phyloP scores from a whole-genome alignment of 2,113 vertebrate species.

The Lethenteron reissneri region DNA sequence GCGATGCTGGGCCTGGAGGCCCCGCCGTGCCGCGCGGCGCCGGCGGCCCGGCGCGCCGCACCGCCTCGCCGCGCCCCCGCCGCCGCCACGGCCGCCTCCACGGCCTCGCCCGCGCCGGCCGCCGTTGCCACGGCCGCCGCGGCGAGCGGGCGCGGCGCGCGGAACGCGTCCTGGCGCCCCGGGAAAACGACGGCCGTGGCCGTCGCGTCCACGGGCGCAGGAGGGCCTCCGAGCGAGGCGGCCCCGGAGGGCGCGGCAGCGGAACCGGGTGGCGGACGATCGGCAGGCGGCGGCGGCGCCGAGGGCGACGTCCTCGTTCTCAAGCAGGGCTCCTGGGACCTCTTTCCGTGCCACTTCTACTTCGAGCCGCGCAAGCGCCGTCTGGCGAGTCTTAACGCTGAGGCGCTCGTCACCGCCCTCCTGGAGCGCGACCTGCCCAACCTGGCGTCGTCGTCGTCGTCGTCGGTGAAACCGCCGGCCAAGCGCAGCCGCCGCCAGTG shows the following conservation, averaged over 20 bases:
- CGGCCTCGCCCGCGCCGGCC: no score
- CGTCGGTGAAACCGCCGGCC: not conserved
- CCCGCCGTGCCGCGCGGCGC: constrained; percentile 14
- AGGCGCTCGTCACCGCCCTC: constrained; percentile 78
- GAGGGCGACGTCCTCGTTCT: constrained; percentile 14
- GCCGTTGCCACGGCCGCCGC: no score
- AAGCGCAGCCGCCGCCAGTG: not conserved
- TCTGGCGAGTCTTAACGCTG: constrained; percentile 83
- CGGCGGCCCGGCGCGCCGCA: constrained; percentile 16
- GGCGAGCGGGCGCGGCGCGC: no score
- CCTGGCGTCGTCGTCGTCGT: not conserved
- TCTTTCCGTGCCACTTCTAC: constrained; percentile 17
- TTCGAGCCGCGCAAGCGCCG: constrained; percentile 55
- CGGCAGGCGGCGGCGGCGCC: constrained; percentile 17
- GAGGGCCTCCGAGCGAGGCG: constrained; percentile 26
- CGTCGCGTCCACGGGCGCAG: constrained; percentile 12
- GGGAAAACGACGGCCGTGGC: constrained; percentile 14
- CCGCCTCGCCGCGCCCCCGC: constrained; percentile 15
- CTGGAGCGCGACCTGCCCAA: constrained; percentile 29
- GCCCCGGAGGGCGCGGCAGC: constrained; percentile 4
- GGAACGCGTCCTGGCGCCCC: constrained; percentile 10
- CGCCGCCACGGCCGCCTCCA: not conserved
- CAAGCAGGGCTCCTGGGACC: not conserved
- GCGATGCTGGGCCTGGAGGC: constrained; percentile 9
- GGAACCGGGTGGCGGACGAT: constrained; percentile 15